Conservation (phyloP, 1,140 invertebrate species). For the Penaeus indicus region DNA sequence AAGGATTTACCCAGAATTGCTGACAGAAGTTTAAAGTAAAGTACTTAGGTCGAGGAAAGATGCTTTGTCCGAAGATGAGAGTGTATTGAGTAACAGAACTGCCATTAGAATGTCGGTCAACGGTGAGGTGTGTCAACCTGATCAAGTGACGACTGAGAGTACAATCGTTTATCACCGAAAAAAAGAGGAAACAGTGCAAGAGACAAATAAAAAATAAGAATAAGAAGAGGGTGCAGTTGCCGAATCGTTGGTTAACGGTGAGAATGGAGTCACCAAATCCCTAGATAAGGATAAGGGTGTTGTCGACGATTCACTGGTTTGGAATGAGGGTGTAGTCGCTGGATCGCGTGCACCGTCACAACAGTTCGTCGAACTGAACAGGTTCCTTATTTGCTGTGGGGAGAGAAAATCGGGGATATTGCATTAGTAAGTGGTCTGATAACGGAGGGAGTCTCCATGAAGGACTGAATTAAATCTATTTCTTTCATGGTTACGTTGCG, state of each 20-base stretch:
- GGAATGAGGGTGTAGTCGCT: slow-evolving; percentile 63
- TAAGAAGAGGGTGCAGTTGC: background rate
- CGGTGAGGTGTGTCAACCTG: too few species aligned
- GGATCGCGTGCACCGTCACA: slow-evolving; percentile 66
- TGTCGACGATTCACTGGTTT: slow-evolving; percentile 35
- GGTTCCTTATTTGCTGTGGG: slow-evolving; percentile 62
- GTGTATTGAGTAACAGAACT: too few species aligned
- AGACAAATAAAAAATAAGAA: too few species aligned
- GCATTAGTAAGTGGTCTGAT: background rate
- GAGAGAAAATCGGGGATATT: background rate
- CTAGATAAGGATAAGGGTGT: slow-evolving; percentile 4
- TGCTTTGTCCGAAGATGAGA: too few species aligned
- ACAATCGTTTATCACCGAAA: too few species aligned
- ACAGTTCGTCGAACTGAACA: slow-evolving; percentile 66
- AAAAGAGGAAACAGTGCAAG: too few species aligned
- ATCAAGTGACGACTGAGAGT: too few species aligned
- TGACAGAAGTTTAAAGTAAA: background rate
- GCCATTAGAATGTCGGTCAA: too few species aligned
- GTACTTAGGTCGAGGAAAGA: background rate
- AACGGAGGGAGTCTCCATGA: background rate
- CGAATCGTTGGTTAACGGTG: background rate
- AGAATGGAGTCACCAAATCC: too few species aligned
- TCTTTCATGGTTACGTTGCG: too few species aligned
- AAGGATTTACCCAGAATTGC: background rate
- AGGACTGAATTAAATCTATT: too few species aligned